phyloP scores from a whole-genome alignment of 2,113 vertebrate species.

The Pimephales promelas region DNA sequence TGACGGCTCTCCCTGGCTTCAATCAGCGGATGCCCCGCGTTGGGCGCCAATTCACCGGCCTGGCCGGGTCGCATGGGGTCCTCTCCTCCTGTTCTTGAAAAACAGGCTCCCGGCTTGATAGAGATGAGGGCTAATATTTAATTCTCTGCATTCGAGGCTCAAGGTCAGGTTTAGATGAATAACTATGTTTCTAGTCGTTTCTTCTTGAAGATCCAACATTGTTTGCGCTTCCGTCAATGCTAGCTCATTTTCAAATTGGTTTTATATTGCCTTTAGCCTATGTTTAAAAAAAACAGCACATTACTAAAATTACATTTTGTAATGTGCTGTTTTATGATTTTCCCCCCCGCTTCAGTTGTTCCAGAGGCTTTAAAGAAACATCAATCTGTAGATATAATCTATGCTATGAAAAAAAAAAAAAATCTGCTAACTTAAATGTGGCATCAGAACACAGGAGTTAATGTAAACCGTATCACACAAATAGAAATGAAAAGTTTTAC shows the following conservation, averaged over 20 bases:
- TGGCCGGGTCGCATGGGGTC: slow-evolving; percentile 36
- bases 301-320: slow-evolving; percentile 8
- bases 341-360: background rate
- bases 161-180: background rate
- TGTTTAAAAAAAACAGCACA: background rate
- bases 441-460: background rate
- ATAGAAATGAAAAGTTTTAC: background rate
- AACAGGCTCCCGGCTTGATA: background rate
- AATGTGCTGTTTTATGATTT: background rate
- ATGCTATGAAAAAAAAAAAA: too few species aligned
- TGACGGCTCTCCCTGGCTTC: slow-evolving; percentile 74
- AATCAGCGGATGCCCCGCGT: slow-evolving; percentile 77
- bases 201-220: background rate
- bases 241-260: slow-evolving; percentile 10
- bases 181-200: background rate
- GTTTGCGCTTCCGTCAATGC: background rate
- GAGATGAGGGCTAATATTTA: background rate
- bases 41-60: slow-evolving; percentile 79
- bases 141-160: background rate
- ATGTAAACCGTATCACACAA: background rate
- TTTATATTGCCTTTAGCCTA: slow-evolving; percentile 6
- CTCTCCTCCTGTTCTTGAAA: slow-evolving; percentile 39
- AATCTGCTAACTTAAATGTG: too few species aligned
- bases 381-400: background rate
- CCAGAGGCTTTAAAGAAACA: slow-evolving; percentile 10